Base-by-base conservation (phyloP, 2,888 invertebrate genomes). In the Chorisops tibialis region DNA sequence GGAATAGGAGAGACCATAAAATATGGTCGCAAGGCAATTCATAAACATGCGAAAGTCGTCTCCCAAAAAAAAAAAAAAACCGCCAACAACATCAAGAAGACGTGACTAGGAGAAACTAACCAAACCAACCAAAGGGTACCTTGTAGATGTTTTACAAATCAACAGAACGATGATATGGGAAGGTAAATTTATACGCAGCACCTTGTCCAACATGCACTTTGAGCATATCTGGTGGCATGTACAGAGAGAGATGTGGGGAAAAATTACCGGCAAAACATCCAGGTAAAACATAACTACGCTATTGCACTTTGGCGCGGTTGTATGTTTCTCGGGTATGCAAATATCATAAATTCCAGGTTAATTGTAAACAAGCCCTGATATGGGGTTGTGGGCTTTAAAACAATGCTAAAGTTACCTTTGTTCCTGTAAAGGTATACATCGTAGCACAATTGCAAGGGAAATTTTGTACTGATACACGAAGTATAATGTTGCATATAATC, bases 281-380 rank as follows among this genome's bases (percentile, higher is more conserved):
- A 41, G 5, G 18, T 16, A 41, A 41, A 41, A 18, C 16, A 6
- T 18, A 41, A 41, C 41, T 41, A 6, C 16, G 12, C 41, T 41
- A 41, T 16, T 41, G 18, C 18, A 41, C 6, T 16, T 7, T 41
- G 14, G 41, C 22, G 19, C 47, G 39, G 61, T 54, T 18, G 54
- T 47, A 38, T 59, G 58, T 51, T 49, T 24, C 37, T 49, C 37
- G 24, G 49, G 37, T 43, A 63, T 59, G 63, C 63, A 63, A 63
- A 63, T 63, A 63, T 63, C 50, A 63, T 63, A 63, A 63, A 59
- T 63, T 63, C 63, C 51, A 59, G 63, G 63, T 63, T 63, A 63
- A 62, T 59, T 59, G 49, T 62, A 62, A 49, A 45, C 61, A 54
- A 54, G 61, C 61, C 61, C 47, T 45, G 54, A 54, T 45, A 37